These are phyloP conservation scores for Agrochola lychnidis DNA, from an alignment of 2,888 invertebrate genomes.

Conservation along the genomic window DNA sequence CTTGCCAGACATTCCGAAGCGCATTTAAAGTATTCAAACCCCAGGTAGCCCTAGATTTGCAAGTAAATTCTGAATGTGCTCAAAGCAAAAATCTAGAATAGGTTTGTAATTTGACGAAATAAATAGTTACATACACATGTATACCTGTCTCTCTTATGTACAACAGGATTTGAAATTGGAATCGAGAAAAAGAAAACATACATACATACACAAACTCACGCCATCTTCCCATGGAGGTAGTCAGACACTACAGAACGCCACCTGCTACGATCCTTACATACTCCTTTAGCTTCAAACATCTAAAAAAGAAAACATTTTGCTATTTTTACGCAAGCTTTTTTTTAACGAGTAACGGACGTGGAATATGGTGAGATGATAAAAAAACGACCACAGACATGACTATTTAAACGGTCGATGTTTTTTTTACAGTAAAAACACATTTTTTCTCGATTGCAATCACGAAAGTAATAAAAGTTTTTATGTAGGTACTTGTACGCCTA, in stretches of 20 bases:
- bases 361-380: constrained; percentile 9
- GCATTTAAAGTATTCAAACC: constrained; percentile 2
- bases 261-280: not conserved
- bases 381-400: constrained; percentile 7
- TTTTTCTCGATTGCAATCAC: constrained; percentile 50
- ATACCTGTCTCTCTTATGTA: constrained; percentile 44
- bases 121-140: constrained; percentile 55
- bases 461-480: constrained; percentile 27
- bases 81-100: constrained; percentile 41
- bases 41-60: not conserved
- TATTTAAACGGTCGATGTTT: not conserved
- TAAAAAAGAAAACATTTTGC: not conserved
- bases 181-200: constrained; percentile 37
- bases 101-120: constrained; percentile 51
- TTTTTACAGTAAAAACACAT: not conserved
- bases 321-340: not conserved
- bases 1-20: constrained; percentile 24
- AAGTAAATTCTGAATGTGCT: constrained; percentile 43
- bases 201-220: not conserved
- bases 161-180: constrained; percentile 30
- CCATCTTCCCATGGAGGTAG: not conserved
- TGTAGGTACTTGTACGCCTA: constrained; percentile 41
- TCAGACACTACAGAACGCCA: not conserved
- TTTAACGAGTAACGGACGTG: constrained; percentile 7
- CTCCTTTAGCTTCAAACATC: no score